Base-by-base conservation (phyloP, 2,888 invertebrate genomes). In the Drosophila eohydei region DNA sequence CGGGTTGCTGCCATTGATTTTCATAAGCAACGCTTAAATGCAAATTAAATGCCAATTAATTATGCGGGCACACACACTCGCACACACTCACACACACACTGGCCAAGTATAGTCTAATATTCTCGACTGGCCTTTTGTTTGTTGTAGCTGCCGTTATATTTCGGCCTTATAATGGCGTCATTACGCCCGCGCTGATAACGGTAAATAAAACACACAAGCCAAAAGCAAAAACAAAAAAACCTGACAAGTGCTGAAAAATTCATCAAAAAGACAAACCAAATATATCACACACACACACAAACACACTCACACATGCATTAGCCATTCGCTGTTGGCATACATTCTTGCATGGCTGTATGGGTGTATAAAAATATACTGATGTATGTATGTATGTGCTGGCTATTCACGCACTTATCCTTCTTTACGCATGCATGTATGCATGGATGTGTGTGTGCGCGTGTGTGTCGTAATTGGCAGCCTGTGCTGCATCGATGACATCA, bases 401-500 rank as follows among this genome's bases (percentile, higher is more conserved):
- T 59, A 38, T 46, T 36, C 59, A 78, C 62, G 55, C 74, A 73
- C 51, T 52, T 52, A 50, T 32, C 50, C 50, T 44, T 14, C 44
- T 26, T 26, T 26, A 48, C 30, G 48, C 48, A 48, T 50, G 34
- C 40, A 11, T 56, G n/a, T 34, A 30, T 59, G 50, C 57, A 74
- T 28, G 43, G 5, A 14, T 55, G 34, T 48, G 44, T 62, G 38
- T 59, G 48, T 66, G 38, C 59, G 73, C 44, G 61, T 55, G 70
- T 80, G 63, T 82, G 80, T 84, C 81, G 74, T 78, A 83, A 83
- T 78, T 83, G 86, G 87, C 81, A 61, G 88, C 61, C 74, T 63
- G 81, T 68, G 70, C 64, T 66, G 56, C 68, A 48, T 56, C 74
- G 87, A 88, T 83, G 83, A 83, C 83, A 83, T 83, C 83, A 83